A percentile compares a stretch with the other conserved stretches of the same genome.
Evolutionary conservation across 2,113 vertebrate genomes (phyloP).

Genomic region (Nesospiza acunhae): DNA sequence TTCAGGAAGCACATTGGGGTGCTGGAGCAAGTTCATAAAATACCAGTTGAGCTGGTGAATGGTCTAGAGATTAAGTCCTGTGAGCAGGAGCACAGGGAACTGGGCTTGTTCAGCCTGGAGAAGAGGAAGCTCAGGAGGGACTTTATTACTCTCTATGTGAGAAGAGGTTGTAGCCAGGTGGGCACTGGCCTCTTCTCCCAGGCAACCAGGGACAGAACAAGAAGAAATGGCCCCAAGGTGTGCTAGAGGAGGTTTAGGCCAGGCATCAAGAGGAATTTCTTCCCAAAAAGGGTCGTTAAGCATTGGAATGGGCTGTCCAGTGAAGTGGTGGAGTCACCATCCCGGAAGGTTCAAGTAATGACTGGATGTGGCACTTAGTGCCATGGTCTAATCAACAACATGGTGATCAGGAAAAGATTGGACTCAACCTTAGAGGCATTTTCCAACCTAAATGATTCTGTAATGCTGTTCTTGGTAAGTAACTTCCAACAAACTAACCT

Average conservation of each 20-base stretch:
- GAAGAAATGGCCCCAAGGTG: not conserved
- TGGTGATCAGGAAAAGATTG: not conserved
- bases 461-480: not conserved
- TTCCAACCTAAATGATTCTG: not conserved
- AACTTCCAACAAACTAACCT: not conserved
- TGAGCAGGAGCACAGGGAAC: not conserved
- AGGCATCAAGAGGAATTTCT: not conserved
- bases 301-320: not conserved
- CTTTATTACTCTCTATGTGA: not conserved
- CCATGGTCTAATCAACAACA: not conserved
- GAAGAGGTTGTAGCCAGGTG: not conserved
- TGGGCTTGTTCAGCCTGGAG: not conserved
- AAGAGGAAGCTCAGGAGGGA: not conserved
- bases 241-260: not conserved
- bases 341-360: not conserved
- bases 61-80: not conserved
- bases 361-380: not conserved
- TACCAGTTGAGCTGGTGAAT: not conserved
- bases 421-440: not conserved
- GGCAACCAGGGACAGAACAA: not conserved
- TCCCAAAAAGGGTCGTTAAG: not conserved
- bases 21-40: not conserved
- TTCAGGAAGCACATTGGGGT: not conserved
- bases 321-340: no score
- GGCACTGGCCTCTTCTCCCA: not conserved